Evolutionary conservation across 2,888 invertebrate genomes (phyloP).

Genomic region (Chorisops tibialis): DNA sequence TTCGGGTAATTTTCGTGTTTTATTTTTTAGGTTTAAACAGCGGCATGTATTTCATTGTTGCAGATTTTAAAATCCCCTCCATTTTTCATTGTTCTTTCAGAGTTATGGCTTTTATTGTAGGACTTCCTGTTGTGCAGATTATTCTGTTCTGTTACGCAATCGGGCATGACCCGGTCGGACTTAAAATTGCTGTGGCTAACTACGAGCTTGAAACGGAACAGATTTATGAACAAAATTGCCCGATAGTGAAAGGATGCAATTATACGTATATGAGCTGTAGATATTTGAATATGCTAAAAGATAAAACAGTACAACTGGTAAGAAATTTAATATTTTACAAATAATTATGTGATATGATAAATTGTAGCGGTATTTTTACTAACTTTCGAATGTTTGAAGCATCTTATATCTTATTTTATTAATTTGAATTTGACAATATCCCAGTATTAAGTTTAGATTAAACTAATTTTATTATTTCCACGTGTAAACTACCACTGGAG

Average conservation of each 20-base stretch:
- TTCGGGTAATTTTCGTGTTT: slow-evolving; percentile 60
- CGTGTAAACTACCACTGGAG: no score
- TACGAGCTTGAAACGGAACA: slow-evolving; percentile 62
- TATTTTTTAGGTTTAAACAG: no score
- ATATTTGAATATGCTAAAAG: slow-evolving; percentile 67
- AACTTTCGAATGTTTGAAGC: no score
- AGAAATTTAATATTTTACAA: slow-evolving; percentile 46
- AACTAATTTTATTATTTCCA: no score
- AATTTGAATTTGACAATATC: no score
- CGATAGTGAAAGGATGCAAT: slow-evolving; percentile 59
- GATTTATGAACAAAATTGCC: slow-evolving; percentile 53
- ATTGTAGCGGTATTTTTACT: no score
- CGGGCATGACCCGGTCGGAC: slow-evolving; percentile 77
- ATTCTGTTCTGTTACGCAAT: slow-evolving; percentile 84
- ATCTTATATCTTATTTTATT: no score
- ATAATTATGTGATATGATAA: no score
- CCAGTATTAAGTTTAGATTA: no score
- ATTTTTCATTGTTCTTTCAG: slow-evolving; percentile 49
- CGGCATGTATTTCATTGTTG: not conserved
- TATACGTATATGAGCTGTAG: slow-evolving; percentile 70
- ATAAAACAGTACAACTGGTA: slow-evolving; percentile 66
- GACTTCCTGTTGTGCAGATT: slow-evolving; percentile 81
- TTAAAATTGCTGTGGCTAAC: slow-evolving; percentile 78
- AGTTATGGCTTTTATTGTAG: slow-evolving; percentile 79
- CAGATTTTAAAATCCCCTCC: not conserved